Conservation (phyloP, 2,797 vertebrate species). For the Sphenopsis melanotis region DNA sequence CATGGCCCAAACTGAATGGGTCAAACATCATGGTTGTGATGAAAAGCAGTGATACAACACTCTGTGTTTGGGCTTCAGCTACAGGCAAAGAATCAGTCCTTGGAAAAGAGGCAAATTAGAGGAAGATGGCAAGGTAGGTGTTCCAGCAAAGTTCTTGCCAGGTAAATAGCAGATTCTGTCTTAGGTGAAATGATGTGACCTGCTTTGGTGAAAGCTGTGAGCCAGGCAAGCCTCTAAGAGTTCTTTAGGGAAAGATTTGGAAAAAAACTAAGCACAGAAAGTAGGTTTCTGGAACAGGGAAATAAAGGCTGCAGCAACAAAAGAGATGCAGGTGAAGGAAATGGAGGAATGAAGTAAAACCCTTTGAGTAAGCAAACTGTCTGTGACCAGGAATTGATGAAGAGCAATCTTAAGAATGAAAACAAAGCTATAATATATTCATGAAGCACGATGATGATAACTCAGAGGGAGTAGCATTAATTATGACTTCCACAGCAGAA, state of each 20-base stretch:
- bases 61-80: not conserved
- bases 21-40: not conserved
- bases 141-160: not conserved
- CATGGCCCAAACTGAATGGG: not conserved
- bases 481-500: constrained; percentile 51
- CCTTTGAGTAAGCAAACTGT: constrained; percentile 41
- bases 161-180: not conserved
- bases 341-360: constrained; percentile 10
- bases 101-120: not conserved
- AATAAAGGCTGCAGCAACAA: not conserved
- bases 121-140: not conserved
- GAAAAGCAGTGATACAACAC: not conserved
- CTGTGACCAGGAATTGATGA: constrained; percentile 28
- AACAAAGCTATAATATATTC: constrained; percentile 56
- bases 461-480: constrained; percentile 36
- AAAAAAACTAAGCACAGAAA: not conserved
- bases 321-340: constrained; percentile 14
- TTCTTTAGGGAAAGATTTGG: not conserved
- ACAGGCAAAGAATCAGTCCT: not conserved
- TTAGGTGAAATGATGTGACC: not conserved
- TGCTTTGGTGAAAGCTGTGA: not conserved
- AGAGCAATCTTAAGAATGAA: constrained; percentile 44
- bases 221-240: not conserved
- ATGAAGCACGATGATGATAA: constrained; percentile 44
- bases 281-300: constrained; percentile 34